Evolutionary conservation across 1,140 invertebrate genomes (phyloP).

Genomic region (Drosophila novamexicana): DNA sequence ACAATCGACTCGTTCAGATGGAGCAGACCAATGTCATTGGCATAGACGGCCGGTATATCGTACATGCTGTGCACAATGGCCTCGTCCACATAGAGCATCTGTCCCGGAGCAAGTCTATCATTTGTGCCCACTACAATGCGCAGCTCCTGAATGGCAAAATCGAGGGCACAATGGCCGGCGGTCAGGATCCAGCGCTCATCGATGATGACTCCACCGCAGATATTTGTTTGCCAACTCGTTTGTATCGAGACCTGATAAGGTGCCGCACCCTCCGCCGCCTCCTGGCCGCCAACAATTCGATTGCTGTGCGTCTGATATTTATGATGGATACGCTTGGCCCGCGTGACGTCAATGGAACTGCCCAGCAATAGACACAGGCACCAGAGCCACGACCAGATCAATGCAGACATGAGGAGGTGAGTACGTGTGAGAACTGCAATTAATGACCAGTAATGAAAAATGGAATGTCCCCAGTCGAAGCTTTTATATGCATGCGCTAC

Average conservation of each 20-base stretch:
- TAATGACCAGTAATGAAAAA: conserved; percentile 71
- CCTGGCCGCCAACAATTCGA: conserved; percentile 82
- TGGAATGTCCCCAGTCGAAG: conserved; percentile 53
- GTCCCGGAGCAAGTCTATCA: conserved; percentile 53
- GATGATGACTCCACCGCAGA: conserved; percentile 84
- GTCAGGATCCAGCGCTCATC: conserved; percentile 80
- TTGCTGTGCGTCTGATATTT: conserved; percentile 40
- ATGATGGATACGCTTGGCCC: conserved; percentile 58
- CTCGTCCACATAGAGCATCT: conserved; percentile 40
- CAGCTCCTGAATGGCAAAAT: conserved; percentile 51
- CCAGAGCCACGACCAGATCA: conserved; percentile 1
- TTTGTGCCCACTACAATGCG: conserved; percentile 73
- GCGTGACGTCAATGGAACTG: conserved; percentile 67
- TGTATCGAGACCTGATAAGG: conserved; percentile 85
- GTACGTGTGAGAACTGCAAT: conserved; percentile 42
- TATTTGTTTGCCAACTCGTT: conserved; percentile 64
- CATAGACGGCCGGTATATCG: conserved; percentile 60
- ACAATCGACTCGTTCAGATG: conserved; percentile 83
- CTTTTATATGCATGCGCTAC: conserved; percentile 61
- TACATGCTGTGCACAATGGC: conserved; percentile 68
- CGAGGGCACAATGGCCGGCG: conserved; percentile 83
- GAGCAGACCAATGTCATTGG: conserved; percentile 86
- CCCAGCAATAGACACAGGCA: conserved; percentile 47
- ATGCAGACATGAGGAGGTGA: background rate
- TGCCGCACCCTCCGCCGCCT: conserved; percentile 80